Percentiles rank a stretch among this genome's conserved stretches.
These are phyloP conservation scores for Tetragnatha versicolor DNA, from an alignment of 1,140 invertebrate species.

Conservation along the genomic window DNA sequence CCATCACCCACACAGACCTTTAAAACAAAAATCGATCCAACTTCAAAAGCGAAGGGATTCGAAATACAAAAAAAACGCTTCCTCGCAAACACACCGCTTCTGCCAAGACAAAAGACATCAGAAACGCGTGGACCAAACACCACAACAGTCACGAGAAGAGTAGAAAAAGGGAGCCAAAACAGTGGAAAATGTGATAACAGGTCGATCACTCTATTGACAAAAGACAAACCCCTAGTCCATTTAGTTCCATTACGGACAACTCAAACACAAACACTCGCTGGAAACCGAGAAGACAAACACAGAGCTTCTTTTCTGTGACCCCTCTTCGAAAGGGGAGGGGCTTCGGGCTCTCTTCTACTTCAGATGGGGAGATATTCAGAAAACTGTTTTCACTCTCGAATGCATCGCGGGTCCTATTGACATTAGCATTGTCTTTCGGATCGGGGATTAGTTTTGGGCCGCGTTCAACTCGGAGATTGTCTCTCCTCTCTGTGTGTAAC, in stretches of 20 bases:
- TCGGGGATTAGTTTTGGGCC: no score
- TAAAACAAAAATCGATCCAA: no score
- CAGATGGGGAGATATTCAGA: no score
- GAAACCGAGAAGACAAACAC: constrained; percentile 44
- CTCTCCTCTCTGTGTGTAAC: no score
- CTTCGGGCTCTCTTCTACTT: not conserved
- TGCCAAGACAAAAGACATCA: not conserved
- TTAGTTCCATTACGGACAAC: constrained; percentile 51
- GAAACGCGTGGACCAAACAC: not conserved
- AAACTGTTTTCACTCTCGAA: no score
- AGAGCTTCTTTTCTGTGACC: constrained; percentile 2
- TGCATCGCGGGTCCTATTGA: no score
- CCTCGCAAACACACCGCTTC: not conserved
- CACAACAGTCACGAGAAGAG: not conserved
- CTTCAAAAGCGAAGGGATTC: no score
- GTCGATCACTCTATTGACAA: constrained; percentile 26
- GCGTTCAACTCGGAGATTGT: no score
- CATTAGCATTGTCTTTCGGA: no score
- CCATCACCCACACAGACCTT: no score
- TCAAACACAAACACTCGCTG: constrained; percentile 47
- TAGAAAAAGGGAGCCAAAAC: not conserved
- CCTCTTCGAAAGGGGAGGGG: not conserved
- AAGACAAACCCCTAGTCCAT: constrained; percentile 33
- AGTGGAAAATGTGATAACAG: constrained; percentile 21
- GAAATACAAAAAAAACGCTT: no score